Evolutionary conservation across 1,140 invertebrate species (phyloP), one percentile per base, ranked within the genome.

Genomic region (Delia radicum): DNA sequence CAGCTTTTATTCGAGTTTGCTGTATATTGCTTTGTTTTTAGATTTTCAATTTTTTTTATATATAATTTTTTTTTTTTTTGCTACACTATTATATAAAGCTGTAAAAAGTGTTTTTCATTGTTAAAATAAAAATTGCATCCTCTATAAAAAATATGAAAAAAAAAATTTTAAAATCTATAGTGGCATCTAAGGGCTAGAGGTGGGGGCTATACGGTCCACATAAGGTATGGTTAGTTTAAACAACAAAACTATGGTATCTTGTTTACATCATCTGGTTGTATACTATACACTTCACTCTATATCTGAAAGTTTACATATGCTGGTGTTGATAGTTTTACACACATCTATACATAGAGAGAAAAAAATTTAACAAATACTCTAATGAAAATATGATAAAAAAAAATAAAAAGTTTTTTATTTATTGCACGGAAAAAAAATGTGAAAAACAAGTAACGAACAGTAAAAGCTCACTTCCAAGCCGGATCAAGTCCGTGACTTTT

Each of bases 101-200:
- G 46, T 55, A 55, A 55, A 55, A 55, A 55, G 46, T 55, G 46
- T 55, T 55, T 55, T 55, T 55, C 46, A 55, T 55, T 55, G 46
- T 55, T 55, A 18, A 55, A 55, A 55, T 55, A 55, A 55, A 55
- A 55, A 55, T 55, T 55, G 46, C 46, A 55, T 55, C 46, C 46
- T 55, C 46, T 21, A 33, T 33, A 55, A 55, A 55, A 55, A 55
- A 12, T 21, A 55, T 55, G 46, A 8, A 46, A 15, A 46, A 8
- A 46, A 46, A 46, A 46, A 13, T 13, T 8, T 8, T 8, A 55
- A 55, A 55, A 55, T 55, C 15, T 55, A 55, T 6, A 55, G 46
- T 2, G 46, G 18, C 8, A 7, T n/a, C 15, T 18, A 55, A 18
- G 21, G 46, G 46, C 5, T 8, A 55, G 15, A 0, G 12, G 42